A percentile compares a stretch with the other conserved stretches of the same genome.
Evolutionary conservation across 2,113 vertebrate genomes (phyloP).

Genomic region (Oxyura jamaicensis): DNA sequence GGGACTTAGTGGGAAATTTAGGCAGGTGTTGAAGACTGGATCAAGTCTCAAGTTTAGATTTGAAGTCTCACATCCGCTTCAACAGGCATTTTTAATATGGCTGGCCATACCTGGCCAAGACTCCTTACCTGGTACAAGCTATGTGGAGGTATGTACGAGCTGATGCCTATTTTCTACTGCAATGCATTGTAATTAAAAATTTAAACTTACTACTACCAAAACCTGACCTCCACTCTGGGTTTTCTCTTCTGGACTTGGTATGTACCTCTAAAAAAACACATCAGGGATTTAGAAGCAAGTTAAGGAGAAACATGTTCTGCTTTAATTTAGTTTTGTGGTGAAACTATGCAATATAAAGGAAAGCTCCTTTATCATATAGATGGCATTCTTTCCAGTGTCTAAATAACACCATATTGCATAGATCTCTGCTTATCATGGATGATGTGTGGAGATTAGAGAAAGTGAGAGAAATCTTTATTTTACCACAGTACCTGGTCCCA

Average conservation of each 20-base stretch:
- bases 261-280: neutral
- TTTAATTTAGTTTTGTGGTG: neutral
- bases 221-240: neutral
- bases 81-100: neutral
- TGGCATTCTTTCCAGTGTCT: neutral
- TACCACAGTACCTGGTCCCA: neutral
- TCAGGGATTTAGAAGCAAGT: neutral
- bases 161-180: neutral
- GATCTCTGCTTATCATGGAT: neutral
- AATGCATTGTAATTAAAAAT: neutral
- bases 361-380: neutral
- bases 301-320: neutral
- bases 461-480: neutral
- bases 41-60: neutral
- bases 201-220: neutral
- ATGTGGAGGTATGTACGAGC: neutral
- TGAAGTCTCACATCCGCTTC: neutral
- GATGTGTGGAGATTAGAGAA: neutral
- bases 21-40: neutral
- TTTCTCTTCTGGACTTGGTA: constrained; percentile 4
- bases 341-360: constrained; percentile 14
- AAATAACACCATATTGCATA: neutral
- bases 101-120: neutral
- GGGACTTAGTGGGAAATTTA: neutral
- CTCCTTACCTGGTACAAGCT: neutral